Conservation (phyloP, 2,113 vertebrate species). For the Poeciliopsis occidentalis region DNA sequence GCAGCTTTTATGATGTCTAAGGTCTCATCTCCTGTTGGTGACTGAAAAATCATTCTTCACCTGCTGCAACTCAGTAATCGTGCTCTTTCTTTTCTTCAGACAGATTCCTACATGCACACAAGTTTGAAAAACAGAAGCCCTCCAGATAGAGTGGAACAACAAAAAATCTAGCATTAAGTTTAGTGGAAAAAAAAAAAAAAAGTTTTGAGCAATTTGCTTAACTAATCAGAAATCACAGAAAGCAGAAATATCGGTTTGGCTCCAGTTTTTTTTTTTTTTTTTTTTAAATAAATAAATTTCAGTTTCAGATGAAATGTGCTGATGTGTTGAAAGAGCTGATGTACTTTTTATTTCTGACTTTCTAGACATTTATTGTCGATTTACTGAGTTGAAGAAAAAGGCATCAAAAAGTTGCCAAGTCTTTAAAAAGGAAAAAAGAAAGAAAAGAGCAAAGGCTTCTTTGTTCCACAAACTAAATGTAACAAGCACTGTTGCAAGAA, state of each 20-base stretch:
- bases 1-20: slow-evolving; percentile 46
- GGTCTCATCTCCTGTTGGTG: slow-evolving; percentile 37
- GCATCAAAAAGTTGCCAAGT: background rate
- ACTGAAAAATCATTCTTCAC: slow-evolving; percentile 50
- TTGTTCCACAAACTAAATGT: no score
- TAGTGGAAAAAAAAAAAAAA: background rate
- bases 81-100: background rate
- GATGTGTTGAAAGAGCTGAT: slow-evolving; percentile 35
- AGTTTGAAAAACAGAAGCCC: background rate
- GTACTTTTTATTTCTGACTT: slow-evolving; percentile 26
- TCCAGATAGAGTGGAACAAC: slow-evolving; percentile 8
- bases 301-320: slow-evolving; percentile 63
- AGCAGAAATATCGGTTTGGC: slow-evolving; percentile 36
- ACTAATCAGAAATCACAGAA: slow-evolving; percentile 52
- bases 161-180: background rate
- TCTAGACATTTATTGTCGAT: slow-evolving; percentile 4
- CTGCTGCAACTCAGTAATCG: slow-evolving; percentile 35
- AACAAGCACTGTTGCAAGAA: background rate
- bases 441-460: no score
- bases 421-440: no score
- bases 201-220: slow-evolving; percentile 49
- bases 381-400: slow-evolving; percentile 3
- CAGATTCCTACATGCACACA: slow-evolving; percentile 3
- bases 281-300: slow-evolving; percentile 45
- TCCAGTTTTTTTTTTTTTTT: slow-evolving; percentile 32